phyloP scores from a whole-genome alignment of 2,113 vertebrate species.

The Nothobranchius furzeri region DNA sequence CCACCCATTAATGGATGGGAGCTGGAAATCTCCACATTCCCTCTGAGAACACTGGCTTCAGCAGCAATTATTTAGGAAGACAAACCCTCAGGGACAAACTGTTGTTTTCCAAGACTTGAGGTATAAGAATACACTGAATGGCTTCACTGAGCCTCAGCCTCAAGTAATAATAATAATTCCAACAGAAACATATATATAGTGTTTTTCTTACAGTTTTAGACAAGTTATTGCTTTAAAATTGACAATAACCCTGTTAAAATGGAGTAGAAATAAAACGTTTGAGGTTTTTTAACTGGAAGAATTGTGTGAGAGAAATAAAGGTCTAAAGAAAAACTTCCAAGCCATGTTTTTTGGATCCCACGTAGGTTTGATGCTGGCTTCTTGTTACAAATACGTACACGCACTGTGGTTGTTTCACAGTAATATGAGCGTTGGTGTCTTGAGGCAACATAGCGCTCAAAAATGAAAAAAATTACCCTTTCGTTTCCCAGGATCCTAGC shows the following conservation, averaged over 20 bases:
- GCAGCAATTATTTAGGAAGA: not conserved
- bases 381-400: not conserved
- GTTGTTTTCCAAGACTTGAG: not conserved
- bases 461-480: constrained; percentile 9
- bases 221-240: too few relatives aligned
- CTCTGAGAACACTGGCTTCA: not conserved
- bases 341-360: not conserved
- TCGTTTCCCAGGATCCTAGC: not conserved
- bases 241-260: too few relatives aligned
- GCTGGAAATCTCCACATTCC: not conserved
- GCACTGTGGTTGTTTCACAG: not conserved
- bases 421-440: not conserved
- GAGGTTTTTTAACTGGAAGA: not conserved
- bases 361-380: not conserved
- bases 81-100: not conserved
- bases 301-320: not conserved
- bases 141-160: too few relatives aligned
- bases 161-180: too few relatives aligned
- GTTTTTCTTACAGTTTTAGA: too few relatives aligned
- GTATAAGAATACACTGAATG: not conserved
- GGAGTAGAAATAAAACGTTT: not conserved
- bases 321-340: not conserved
- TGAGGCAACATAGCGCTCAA: not conserved
- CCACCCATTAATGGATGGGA: not conserved
- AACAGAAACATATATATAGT: too few relatives aligned